Percentiles rank a stretch among this genome's conserved stretches.
These are phyloP conservation scores for Bambusicola thoracicus DNA, from an alignment of 2,113 vertebrate genomes.

Conservation along the genomic window DNA sequence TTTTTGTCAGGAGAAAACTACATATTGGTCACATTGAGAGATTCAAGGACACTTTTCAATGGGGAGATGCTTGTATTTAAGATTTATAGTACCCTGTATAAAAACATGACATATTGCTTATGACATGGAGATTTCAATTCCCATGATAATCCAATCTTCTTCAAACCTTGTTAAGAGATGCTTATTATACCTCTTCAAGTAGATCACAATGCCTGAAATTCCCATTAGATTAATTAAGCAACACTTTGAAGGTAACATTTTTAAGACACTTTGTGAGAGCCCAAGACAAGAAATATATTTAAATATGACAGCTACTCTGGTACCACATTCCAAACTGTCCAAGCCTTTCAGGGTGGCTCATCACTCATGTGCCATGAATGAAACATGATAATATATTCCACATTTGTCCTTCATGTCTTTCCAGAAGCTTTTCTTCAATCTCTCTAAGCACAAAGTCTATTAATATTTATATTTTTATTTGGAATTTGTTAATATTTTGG, in stretches of 20 bases:
- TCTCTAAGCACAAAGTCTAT: background rate
- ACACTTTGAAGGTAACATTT: background rate
- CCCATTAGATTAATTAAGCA: constrained; percentile 47
- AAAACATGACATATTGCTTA: constrained; percentile 12
- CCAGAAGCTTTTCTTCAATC: background rate
- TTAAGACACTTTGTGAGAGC: background rate
- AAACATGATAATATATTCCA: background rate
- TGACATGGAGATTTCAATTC: constrained; percentile 31
- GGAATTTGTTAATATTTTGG: background rate
- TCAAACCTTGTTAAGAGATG: constrained; percentile 23
- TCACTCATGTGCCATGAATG: background rate
- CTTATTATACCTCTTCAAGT: background rate
- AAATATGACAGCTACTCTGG: background rate
- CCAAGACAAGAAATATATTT: constrained; percentile 30
- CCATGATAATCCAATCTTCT: background rate
- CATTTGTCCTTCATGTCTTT: constrained; percentile 1
- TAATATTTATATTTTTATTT: background rate
- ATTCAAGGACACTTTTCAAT: constrained; percentile 25
- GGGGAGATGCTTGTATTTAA: background rate
- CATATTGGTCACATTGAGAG: background rate
- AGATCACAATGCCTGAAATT: constrained; percentile 12
- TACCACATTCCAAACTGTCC: background rate
- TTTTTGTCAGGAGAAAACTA: background rate
- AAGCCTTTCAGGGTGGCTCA: constrained; percentile 3
- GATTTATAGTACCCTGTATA: background rate